A percentile compares a stretch with the other conserved stretches of the same genome.
Conservation (phyloP, 2,113 vertebrate genomes). For the Passer montanus region DNA sequence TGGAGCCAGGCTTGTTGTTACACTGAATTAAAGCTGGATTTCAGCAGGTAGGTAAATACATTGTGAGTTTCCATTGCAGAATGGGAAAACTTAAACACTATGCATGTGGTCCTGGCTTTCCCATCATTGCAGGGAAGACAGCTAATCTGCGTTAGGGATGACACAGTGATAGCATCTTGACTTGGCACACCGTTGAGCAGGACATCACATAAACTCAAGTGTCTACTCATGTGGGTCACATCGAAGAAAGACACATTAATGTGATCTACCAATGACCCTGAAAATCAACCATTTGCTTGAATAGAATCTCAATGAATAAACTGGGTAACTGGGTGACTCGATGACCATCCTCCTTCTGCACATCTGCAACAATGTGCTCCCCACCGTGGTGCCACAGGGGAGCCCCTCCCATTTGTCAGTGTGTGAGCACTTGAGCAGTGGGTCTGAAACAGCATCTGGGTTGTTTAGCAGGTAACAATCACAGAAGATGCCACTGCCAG, state of each 20-base stretch:
- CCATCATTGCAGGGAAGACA: background rate
- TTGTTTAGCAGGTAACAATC: background rate
- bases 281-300: background rate
- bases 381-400: background rate
- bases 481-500: background rate
- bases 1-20: background rate
- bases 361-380: accelerated
- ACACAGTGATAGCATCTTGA: background rate
- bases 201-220: background rate
- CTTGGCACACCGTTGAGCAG: background rate
- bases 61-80: background rate
- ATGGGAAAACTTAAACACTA: background rate
- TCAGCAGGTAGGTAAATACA: background rate
- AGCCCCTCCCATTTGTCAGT: background rate
- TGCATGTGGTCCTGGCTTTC: background rate
- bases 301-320: background rate
- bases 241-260: background rate
- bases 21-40: background rate
- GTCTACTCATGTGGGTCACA: background rate
- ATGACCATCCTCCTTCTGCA: background rate
- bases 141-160: background rate
- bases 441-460: background rate
- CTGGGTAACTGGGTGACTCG: background rate
- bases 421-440: background rate
- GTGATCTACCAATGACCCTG: background rate